Evolutionary conservation across 2,888 invertebrate genomes (phyloP), one percentile per base, ranked within the genome.

Genomic region (Drosophila limbata): DNA sequence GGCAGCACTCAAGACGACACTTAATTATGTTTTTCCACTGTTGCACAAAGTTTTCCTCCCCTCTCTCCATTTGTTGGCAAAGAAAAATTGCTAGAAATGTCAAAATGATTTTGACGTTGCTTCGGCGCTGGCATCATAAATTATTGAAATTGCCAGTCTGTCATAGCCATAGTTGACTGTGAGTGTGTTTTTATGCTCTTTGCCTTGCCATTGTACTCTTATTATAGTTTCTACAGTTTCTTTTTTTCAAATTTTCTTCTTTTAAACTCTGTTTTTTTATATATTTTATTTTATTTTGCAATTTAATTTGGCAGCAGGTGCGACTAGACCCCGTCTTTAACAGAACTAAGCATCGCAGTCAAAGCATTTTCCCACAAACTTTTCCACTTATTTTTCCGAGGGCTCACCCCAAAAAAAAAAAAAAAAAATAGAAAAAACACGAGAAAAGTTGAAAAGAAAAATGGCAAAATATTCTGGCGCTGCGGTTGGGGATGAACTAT

Each of bases 281-380:
- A 21, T 55, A 53, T 51, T 47, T 50, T 52, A 45, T 21, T 65
- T 62, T 73, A 64, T 70, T 77, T 72, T 70, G 55, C 72, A 76
- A 77, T 86, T 84, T 84, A 71, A 84, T 84, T 86, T 86, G 87
- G 84, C 81, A 79, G 72, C 84, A 81, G 84, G 87, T 84, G 84
- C 83, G 63, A 66, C 60, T 55, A 73, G 77, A 67, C 62, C 67
- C 45, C 57, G 63, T 77, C 86, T 86, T 81, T 79, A 84, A 69
- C 69, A 69, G 50, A 70, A 72, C 63, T 73, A 71, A 65, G 71
- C 66, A 61, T 52, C 50, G 47, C 60, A 72, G 69, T 69, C 79
- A 73, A 69, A 79, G 72, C 57, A 17, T 63, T 60, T 61, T 39
- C 53, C 40, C 57, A 67, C 45, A 57, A 86, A 86, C 77, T 84